These are phyloP conservation scores for Psettodes erumei DNA, from an alignment of 2,113 vertebrate species.

Conservation along the genomic window DNA sequence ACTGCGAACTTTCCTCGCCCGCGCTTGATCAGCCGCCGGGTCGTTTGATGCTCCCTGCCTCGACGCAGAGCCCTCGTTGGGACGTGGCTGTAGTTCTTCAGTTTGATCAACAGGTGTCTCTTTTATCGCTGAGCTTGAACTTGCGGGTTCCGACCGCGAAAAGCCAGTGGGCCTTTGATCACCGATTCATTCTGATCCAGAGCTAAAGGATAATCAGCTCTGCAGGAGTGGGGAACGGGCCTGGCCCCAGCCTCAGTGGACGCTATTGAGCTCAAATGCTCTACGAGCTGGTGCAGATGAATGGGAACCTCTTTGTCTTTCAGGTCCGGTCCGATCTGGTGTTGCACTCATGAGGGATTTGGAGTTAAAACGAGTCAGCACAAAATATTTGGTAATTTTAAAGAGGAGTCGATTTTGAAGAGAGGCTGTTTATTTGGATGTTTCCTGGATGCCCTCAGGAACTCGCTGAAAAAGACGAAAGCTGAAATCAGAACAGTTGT, in stretches of 20 bases:
- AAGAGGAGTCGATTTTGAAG: background rate
- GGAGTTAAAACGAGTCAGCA: background rate
- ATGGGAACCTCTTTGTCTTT: constrained; percentile 12
- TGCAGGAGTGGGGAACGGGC: constrained; percentile 62
- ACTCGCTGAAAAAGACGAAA: background rate
- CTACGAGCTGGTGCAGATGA: constrained; percentile 31
- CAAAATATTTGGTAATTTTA: constrained; percentile 2
- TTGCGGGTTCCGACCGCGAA: constrained; percentile 63
- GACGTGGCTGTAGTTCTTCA: constrained; percentile 55
- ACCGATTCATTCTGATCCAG: constrained; percentile 78
- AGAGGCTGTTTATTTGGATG: background rate
- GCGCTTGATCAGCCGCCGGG: constrained; percentile 9
- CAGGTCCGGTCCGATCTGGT: constrained; percentile 10
- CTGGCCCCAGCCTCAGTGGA: constrained; percentile 55
- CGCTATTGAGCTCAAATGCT: constrained; percentile 49
- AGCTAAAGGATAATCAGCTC: constrained; percentile 77
- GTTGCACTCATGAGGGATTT: too few species aligned
- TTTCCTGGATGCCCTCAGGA: background rate
- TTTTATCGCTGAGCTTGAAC: constrained; percentile 44
- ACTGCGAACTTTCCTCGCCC: background rate
- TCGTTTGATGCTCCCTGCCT: constrained; percentile 18
- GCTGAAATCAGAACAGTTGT: too few species aligned
- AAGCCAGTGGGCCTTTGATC: constrained; percentile 78
- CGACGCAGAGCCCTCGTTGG: constrained; percentile 25
- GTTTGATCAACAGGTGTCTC: constrained; percentile 75